Evolutionary conservation across 2,888 invertebrate genomes (phyloP).

Genomic region (Harpalus rubripes): DNA sequence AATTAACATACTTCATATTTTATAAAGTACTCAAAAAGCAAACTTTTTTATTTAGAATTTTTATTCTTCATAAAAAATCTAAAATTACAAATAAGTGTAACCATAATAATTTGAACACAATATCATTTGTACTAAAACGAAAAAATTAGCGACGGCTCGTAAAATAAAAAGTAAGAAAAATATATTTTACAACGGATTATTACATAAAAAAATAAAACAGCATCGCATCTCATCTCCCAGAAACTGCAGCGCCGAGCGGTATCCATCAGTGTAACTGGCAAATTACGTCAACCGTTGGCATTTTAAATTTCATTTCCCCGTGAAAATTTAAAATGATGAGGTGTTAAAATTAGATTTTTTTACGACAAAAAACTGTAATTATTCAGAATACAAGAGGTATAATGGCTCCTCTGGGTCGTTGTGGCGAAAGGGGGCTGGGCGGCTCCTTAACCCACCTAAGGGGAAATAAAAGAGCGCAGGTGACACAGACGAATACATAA

Average conservation of each 20-base stretch:
- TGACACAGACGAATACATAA: constrained; percentile 49
- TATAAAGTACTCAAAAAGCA: background rate
- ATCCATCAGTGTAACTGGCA: constrained; percentile 39
- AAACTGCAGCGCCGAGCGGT: constrained; percentile 5
- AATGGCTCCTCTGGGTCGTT: constrained; percentile 30
- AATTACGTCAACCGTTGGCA: constrained; percentile 48
- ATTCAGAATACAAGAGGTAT: constrained; percentile 57
- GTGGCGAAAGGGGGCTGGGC: background rate
- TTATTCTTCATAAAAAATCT: background rate
- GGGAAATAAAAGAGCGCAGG: background rate
- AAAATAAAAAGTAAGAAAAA: constrained; percentile 20
- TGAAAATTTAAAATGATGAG: constrained; percentile 54
- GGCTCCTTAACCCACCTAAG: background rate
- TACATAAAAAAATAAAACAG: constrained; percentile 41
- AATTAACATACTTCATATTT: background rate
- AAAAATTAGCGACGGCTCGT: constrained; percentile 6
- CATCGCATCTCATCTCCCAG: constrained; percentile 20
- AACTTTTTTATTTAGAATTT: background rate
- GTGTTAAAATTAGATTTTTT: constrained; percentile 61
- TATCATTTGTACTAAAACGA: constrained; percentile 11
- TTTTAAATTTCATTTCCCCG: constrained; percentile 58
- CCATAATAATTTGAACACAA: constrained; percentile 13
- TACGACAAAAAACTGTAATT: constrained; percentile 58
- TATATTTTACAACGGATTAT: constrained; percentile 24
- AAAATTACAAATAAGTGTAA: constrained; percentile 14